Base-by-base conservation (phyloP, 2,113 vertebrate species). In the Psilopsiagon aymara region DNA sequence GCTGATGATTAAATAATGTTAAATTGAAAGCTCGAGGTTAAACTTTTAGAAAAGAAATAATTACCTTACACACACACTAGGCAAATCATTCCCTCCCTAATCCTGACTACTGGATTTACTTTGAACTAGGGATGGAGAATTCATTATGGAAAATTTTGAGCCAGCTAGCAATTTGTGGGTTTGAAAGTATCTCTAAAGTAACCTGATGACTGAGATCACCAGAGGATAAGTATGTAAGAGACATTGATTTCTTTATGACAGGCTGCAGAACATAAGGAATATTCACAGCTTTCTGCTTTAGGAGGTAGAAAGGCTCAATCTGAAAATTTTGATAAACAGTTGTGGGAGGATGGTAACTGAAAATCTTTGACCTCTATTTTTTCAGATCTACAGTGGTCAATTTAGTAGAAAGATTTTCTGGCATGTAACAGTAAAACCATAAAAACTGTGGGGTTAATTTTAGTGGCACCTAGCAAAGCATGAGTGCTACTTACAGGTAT, bases 11-110 rank as follows among this genome's bases (percentile, higher is more conserved):
- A 85, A 95, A 79, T 68, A 82, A 95, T 3, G 7, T 79, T 82
- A 81, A 88, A 91, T 59, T 82, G 74, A 57, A 87, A 91, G 47
- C 28, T 85, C 1, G 4, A 64, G 82, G 46, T 91, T 90, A 94
- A 91, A 91, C 24, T 95, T 95, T 86, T 64, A 84, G 78, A 85
- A 90, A 91, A 88, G 47, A 82, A 95, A 85, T 92, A 79, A 91
- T 87, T 94, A 33, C 62, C n/a, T 69, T 80, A 35, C 21, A 41
- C 29, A 37, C n/a, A 37, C 17, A 47, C 63, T 70, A 82, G 49
- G 55, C 75, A 82, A 74, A 74, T 77, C 16, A 35, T 79, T 87
- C 59, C 39, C 39, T 89, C 41, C 67, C 31, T 67, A 94, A 90
- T 90, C 75, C 84, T 41, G 67, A 86, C 19, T 66, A 70, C 12